These are phyloP conservation scores for Zaprionus inermis DNA, from an alignment of 1,140 invertebrate species.

Conservation along the genomic window DNA sequence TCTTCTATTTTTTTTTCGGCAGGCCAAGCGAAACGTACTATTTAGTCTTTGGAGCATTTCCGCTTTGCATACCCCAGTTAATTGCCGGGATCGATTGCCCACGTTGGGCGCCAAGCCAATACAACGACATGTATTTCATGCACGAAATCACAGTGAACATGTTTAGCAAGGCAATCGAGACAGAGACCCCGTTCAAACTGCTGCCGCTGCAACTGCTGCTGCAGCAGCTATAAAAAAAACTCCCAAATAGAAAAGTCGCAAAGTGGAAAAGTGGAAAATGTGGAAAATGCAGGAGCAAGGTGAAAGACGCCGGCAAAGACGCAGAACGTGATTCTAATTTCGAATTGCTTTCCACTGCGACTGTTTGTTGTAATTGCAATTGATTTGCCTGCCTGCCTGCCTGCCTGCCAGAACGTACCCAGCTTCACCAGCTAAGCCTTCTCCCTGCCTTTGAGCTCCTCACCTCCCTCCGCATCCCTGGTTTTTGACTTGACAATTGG, in stretches of 20 bases:
- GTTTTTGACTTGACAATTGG: slow-evolving; percentile 22
- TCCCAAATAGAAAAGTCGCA: slow-evolving; percentile 2
- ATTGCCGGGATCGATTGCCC: slow-evolving; percentile 27
- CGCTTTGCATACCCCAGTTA: not conserved
- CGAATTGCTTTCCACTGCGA: slow-evolving; percentile 37
- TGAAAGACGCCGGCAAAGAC: slow-evolving; percentile 28
- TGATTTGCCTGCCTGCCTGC: slow-evolving; percentile 33
- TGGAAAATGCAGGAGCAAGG: slow-evolving; percentile 1
- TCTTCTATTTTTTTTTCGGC: not conserved
- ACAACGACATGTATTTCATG: slow-evolving; percentile 34
- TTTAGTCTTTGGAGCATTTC: not conserved
- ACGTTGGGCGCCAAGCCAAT: slow-evolving; percentile 3
- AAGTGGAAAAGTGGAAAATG: slow-evolving; percentile 8
- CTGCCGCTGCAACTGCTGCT: not conserved
- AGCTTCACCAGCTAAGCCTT: too few relatives aligned
- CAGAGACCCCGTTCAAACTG: not conserved
- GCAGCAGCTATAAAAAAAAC: not conserved
- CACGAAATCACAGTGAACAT: slow-evolving; percentile 39
- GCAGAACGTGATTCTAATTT: slow-evolving; percentile 49
- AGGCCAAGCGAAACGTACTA: not conserved
- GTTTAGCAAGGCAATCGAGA: slow-evolving; percentile 46
- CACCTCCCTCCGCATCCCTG: not conserved
- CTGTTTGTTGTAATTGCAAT: slow-evolving; percentile 43
- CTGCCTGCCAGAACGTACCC: not conserved
- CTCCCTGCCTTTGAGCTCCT: too few relatives aligned